A percentile compares a stretch with the other conserved stretches of the same genome.
Conservation (phyloP, 2,113 vertebrate species). For the Amazona guildingii region DNA sequence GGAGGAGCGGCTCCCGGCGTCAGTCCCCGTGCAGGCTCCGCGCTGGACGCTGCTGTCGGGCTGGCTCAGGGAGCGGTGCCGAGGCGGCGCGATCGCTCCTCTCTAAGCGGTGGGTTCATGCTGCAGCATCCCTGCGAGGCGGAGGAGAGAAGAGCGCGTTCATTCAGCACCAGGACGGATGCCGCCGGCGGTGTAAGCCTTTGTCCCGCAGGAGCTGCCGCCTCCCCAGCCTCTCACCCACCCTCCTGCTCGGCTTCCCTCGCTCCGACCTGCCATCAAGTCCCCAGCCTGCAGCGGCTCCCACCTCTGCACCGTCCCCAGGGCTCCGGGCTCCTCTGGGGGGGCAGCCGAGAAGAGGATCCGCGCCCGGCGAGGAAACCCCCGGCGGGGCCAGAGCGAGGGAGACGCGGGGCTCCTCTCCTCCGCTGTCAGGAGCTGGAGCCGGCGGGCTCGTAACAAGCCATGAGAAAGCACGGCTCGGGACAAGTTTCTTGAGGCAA, state of each 20-base stretch:
- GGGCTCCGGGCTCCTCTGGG: not conserved
- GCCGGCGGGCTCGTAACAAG: not conserved
- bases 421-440: not conserved
- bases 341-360: not conserved
- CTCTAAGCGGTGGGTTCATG: constrained; percentile 22
- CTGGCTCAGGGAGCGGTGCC: constrained; percentile 6
- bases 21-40: not conserved
- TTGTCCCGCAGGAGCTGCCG: not conserved
- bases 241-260: not conserved
- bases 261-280: not conserved
- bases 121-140: constrained; percentile 60
- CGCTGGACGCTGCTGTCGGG: not conserved
- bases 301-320: not conserved
- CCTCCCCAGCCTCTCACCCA: not conserved
- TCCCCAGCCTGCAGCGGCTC: not conserved
- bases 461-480: not conserved
- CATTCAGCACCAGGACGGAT: not conserved
- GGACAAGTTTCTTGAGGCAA: not conserved
- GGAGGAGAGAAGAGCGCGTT: not conserved
- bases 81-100: not conserved
- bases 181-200: not conserved
- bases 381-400: not conserved
- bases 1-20: not conserved
- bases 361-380: not conserved
- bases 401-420: not conserved